Conservation (phyloP, 2,113 vertebrate genomes). For the Australoheros scitulus region DNA sequence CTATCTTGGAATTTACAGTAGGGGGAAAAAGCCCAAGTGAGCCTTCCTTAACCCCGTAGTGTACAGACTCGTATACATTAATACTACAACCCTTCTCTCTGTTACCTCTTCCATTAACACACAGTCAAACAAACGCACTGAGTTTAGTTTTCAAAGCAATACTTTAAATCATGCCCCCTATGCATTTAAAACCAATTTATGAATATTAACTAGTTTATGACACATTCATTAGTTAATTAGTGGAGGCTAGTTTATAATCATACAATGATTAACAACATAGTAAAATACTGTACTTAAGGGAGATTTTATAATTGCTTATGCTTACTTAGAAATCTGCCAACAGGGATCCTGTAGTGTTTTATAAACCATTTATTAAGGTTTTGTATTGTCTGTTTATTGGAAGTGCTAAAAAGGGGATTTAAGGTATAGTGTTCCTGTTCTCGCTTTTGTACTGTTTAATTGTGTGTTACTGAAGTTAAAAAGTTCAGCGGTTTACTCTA, state of each 20-base stretch:
- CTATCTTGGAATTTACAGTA: slow-evolving; percentile 64
- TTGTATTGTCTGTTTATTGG: neutral
- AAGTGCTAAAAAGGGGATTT: slow-evolving; percentile 2
- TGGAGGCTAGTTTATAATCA: neutral
- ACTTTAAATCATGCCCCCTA: neutral
- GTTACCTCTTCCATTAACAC: neutral
- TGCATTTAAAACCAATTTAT: neutral
- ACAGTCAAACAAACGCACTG: neutral
- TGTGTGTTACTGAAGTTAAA: neutral
- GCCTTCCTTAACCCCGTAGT: slow-evolving; percentile 27
- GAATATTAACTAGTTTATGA: neutral
- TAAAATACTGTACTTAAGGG: neutral
- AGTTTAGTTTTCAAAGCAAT: neutral
- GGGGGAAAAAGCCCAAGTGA: slow-evolving; percentile 49
- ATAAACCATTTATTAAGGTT: neutral
- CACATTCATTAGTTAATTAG: neutral
- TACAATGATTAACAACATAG: neutral
- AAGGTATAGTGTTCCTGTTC: neutral
- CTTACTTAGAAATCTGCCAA: neutral
- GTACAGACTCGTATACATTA: neutral
- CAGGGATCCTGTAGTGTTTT: neutral
- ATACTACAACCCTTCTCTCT: neutral
- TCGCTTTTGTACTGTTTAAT: neutral
- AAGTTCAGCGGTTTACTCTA: neutral
- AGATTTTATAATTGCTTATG: neutral